Percentiles rank a stretch among this genome's conserved stretches.
These are phyloP conservation scores for Monochamus alternatus DNA, from an alignment of 2,888 invertebrate genomes.

Conservation along the genomic window DNA sequence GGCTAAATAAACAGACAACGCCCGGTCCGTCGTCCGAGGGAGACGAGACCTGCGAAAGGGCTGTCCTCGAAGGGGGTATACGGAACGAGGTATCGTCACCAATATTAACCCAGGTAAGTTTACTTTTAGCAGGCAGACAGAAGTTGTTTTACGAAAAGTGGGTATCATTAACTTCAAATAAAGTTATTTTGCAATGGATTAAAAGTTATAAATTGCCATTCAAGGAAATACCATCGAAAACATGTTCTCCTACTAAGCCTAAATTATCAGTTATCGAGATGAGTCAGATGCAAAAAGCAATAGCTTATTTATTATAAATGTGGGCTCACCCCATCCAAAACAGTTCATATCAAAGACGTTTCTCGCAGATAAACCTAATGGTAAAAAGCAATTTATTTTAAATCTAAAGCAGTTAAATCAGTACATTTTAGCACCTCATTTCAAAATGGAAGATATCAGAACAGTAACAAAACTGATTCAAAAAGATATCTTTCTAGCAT, in stretches of 20 bases:
- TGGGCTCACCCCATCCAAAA: not conserved
- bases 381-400: not conserved
- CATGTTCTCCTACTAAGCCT: no score
- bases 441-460: not conserved
- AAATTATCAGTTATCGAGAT: not conserved
- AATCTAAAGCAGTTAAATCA: not conserved
- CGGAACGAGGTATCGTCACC: not conserved
- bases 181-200: constrained; percentile 1
- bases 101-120: not conserved
- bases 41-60: not conserved
- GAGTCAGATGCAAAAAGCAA: not conserved
- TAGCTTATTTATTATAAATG: no score
- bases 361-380: constrained; percentile 6
- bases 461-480: not conserved
- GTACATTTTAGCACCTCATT: not conserved
- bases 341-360: not conserved
- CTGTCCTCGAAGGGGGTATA: not conserved
- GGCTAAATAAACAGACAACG: constrained; percentile 5
- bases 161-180: not conserved
- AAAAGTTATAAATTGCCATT: not conserved
- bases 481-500: not conserved
- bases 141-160: not conserved
- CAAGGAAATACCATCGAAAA: not conserved
- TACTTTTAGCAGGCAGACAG: not conserved
- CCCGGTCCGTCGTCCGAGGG: not conserved